Evolutionary conservation across 2,888 invertebrate species (phyloP).

Genomic region (Slavum lentiscoides): DNA sequence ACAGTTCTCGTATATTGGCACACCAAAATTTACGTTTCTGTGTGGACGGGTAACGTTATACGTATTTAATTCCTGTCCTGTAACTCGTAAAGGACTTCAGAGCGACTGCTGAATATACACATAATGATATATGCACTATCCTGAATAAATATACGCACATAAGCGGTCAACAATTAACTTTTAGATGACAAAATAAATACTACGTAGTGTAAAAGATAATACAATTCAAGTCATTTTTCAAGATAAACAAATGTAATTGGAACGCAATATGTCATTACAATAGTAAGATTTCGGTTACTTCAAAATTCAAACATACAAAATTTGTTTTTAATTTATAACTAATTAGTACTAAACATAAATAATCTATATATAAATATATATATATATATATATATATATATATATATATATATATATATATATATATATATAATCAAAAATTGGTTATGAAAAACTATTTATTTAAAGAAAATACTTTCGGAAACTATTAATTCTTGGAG

Average conservation of each 20-base stretch:
- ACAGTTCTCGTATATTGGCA: too few species aligned
- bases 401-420: neutral
- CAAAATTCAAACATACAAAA: conserved; percentile 38
- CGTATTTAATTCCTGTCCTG: too few species aligned
- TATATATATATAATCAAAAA: conserved; percentile 22
- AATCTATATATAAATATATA: too few species aligned
- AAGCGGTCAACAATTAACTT: too few species aligned
- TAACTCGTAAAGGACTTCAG: too few species aligned
- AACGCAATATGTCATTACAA: conserved; percentile 19
- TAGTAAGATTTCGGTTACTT: conserved; percentile 19
- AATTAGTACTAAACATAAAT: conserved; percentile 27
- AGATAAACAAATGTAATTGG: conserved; percentile 26
- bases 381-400: conserved; percentile 9
- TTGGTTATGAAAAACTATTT: neutral
- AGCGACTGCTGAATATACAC: too few species aligned
- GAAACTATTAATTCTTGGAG: neutral
- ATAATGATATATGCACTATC: too few species aligned
- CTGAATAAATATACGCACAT: too few species aligned
- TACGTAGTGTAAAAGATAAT: neutral
- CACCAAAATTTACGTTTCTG: too few species aligned
- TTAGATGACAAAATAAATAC: too few species aligned
- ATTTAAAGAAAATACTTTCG: neutral
- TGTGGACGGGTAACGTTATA: too few species aligned
- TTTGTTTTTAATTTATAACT: conserved; percentile 30
- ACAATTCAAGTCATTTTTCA: neutral